Evolutionary conservation across 2,113 vertebrate genomes (phyloP), one percentile per base, ranked within the genome.

Genomic region (Grammomys surdaster): DNA sequence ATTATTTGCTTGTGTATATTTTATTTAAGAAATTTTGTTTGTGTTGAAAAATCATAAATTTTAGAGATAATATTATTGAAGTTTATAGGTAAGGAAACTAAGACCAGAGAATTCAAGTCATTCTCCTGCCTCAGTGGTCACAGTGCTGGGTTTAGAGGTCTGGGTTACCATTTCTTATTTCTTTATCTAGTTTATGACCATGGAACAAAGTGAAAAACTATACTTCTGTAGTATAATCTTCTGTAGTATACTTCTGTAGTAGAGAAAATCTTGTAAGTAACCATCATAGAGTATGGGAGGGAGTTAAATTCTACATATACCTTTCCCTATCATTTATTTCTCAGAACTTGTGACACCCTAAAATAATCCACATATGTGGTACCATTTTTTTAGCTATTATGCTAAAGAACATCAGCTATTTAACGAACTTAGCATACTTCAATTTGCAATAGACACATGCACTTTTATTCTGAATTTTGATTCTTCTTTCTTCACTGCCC

Each of bases 181-280:
- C 54, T 93, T 73, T 84, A 73, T 73, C 36, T 46, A 87, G 69
- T 88, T 75, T 40, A 72, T 36, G 60, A 82, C 46, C 14, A 87
- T 1, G 4, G 26, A 26, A 20, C 24, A 48, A 48, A 56, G 19
- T 7, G 36, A 96, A 93, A 16, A 73, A 86, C 80, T 67, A 26
- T 1, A 78, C 24, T 87, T 69, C 7, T 8, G 12, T 14, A 0
- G 2, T 92, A 4, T 43, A 40, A 40, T 40, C 24, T 87, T 69
- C 7, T 8, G 12, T 14, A 0, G 2, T 92, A 4, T 43, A 40
- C 40, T 40, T 40, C 40, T 40, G 40, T 10, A 60, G 36, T 7
- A 67, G 60, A 76, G 95, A 81, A 97, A 96, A 89, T 6, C 81
- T 87, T 81, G 14, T 22, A 84, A 94, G 31, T 56, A 70, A 81